Evolutionary conservation across 2,797 vertebrate genomes (phyloP), one percentile per base, ranked within the genome.

Genomic region (Poeciliopsis gracilis): DNA sequence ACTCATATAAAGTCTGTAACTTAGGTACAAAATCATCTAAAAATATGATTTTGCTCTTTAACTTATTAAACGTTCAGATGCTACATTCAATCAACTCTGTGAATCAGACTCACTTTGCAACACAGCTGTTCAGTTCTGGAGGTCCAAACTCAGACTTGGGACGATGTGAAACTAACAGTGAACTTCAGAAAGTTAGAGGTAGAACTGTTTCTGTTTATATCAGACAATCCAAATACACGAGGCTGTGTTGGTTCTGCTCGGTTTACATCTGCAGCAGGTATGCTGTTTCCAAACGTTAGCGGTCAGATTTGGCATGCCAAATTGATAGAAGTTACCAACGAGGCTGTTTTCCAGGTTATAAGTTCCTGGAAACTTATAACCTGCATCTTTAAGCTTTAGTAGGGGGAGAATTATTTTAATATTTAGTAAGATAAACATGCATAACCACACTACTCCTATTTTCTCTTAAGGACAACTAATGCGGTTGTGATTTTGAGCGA

Each of bases 301-400:
- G 93, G 90, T 90, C 87, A 93, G 88, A 95, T 96, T 97, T 97
- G 97, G 97, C 97, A 95, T 97, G 97, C 97, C 97, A 94, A 96
- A 97, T 96, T 95, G 77, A 87, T 79, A 92, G 91, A 92, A 88
- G 91, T 91, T 89, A 88, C 93, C 89, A 36, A 86, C 73, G 80
- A 77, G 79, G 91, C 86, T 83, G 85, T 77, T 86, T 76, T 61
- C 77, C 79, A 85, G 75, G 88, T 75, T 88, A 76, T 47, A 6
- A 59, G 36, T 43, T 12, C n/a, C n/a, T n/a, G n/a, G n/a, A n/a
- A n/a, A n/a, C n/a, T n/a, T n/a, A n/a, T n/a, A n/a, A n/a, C n/a
- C 74, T 82, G 75, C 66, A 23, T 59, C 15, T 63, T 41, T 59
- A n/a, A 43, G 25, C 28, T 66, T 15, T 79, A 51, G 30, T 73